Percentiles rank a stretch among this genome's conserved stretches.
Conservation (phyloP, 2,113 vertebrate species). For the Cyprinodon tularosa region DNA sequence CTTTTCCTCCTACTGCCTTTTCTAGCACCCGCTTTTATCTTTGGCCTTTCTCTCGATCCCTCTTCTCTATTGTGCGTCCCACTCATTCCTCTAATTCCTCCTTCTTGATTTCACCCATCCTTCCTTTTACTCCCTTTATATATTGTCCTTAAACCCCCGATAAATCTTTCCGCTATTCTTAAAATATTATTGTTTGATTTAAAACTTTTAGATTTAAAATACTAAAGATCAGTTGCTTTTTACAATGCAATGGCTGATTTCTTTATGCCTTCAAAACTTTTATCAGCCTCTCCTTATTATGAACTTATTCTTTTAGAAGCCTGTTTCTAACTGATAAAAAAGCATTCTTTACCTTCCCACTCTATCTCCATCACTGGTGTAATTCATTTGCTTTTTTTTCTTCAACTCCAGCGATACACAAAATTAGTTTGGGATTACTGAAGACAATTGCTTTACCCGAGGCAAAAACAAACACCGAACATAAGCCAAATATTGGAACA, state of each 20-base stretch:
- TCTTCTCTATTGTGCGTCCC: not conserved
- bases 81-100: constrained; percentile 1
- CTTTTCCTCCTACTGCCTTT: constrained; percentile 1
- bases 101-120: constrained; percentile 4
- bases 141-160: not conserved
- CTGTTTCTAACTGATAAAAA: constrained; percentile 6
- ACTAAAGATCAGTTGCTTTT: not conserved
- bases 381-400: constrained; percentile 12
- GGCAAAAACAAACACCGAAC: constrained; percentile 39
- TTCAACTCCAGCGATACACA: constrained; percentile 10
- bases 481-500: constrained; percentile 49
- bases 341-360: constrained; percentile 3
- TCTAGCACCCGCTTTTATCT: constrained; percentile 10
- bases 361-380: constrained; percentile 10
- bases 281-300: constrained; percentile 2
- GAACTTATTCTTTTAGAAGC: constrained; percentile 22
- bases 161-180: not conserved
- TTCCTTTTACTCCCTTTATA: constrained; percentile 8
- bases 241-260: constrained; percentile 3
- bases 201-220: not conserved
- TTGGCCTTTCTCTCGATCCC: not conserved
- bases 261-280: constrained; percentile 22
- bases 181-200: not conserved
- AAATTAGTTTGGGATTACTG: constrained; percentile 33
- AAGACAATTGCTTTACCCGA: constrained; percentile 57